Percentiles rank a stretch among this genome's conserved stretches.
phyloP scores from a whole-genome alignment of 2,113 vertebrate species.

The Coptodon rendalli region DNA sequence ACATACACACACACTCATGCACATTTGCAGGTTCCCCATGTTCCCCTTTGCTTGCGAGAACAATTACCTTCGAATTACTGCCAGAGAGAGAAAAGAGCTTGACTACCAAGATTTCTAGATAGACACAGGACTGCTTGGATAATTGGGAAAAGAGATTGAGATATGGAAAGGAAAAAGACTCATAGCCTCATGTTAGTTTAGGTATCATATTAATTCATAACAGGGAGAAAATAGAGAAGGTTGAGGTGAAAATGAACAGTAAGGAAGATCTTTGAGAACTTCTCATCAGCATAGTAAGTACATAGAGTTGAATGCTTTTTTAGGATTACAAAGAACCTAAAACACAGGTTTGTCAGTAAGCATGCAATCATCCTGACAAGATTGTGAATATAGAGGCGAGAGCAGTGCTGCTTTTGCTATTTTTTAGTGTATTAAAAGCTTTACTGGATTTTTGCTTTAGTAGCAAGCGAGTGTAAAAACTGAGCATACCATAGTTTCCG shows the following conservation, averaged over 20 bases:
- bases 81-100: conserved; percentile 30
- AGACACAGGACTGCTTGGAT: not conserved
- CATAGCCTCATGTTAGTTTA: not conserved
- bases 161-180: not conserved
- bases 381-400: not conserved
- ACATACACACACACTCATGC: not conserved
- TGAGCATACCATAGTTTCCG: not conserved
- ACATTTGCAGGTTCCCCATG: not conserved
- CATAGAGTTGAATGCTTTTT: not conserved
- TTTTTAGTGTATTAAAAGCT: not conserved
- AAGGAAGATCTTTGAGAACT: not conserved
- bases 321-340: not conserved
- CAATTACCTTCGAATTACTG: conserved; percentile 64
- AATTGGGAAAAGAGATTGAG: not conserved
- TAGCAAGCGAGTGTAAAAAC: not conserved
- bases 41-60: conserved; percentile 41
- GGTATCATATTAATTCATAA: conserved; percentile 10
- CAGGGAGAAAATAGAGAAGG: not conserved
- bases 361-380: not conserved
- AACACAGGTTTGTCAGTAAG: not conserved
- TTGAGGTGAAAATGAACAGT: not conserved
- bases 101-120: not conserved
- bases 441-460: not conserved
- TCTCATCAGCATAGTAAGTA: not conserved
- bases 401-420: not conserved